These are phyloP conservation scores for Cheilosia scutellata DNA, from an alignment of 2,888 invertebrate species.

Conservation along the genomic window DNA sequence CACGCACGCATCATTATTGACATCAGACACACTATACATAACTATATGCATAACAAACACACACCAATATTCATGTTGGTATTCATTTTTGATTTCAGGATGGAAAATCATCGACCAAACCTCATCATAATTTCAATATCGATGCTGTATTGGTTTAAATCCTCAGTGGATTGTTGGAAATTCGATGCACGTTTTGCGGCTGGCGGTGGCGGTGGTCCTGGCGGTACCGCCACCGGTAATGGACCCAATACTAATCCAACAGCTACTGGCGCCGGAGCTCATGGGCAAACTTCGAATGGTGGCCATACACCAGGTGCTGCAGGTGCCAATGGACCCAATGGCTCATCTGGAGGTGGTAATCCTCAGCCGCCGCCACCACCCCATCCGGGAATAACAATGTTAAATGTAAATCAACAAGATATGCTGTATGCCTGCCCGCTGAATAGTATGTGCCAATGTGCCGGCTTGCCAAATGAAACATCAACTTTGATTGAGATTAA, in stretches of 20 bases:
- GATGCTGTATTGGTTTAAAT: constrained; percentile 82
- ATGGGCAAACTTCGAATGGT: constrained; percentile 75
- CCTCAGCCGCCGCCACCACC: constrained; percentile 53
- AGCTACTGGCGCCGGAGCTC: constrained; percentile 60
- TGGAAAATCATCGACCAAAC: constrained; percentile 80
- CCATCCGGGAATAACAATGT: constrained; percentile 79
- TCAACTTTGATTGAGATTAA: constrained; percentile 84
- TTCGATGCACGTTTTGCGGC: constrained; percentile 81
- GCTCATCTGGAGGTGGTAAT: constrained; percentile 77
- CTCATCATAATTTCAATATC: constrained; percentile 82
- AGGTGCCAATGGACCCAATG: constrained; percentile 76
- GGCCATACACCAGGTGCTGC: constrained; percentile 66
- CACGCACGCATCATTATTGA: background rate
- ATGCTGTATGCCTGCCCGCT: constrained; percentile 83
- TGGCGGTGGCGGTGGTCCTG: constrained; percentile 78
- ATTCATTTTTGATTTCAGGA: constrained; percentile 76
- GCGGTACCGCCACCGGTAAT: constrained; percentile 54
- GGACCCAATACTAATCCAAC: constrained; percentile 57
- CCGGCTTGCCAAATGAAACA: constrained; percentile 84
- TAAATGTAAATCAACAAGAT: constrained; percentile 83
- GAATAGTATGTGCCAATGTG: constrained; percentile 84
- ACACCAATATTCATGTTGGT: background rate
- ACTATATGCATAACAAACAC: background rate
- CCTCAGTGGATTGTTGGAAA: constrained; percentile 83
- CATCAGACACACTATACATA: background rate